Evolutionary conservation across 2,797 vertebrate species (phyloP).

Genomic region (Schizopygopsis pylzovi): DNA sequence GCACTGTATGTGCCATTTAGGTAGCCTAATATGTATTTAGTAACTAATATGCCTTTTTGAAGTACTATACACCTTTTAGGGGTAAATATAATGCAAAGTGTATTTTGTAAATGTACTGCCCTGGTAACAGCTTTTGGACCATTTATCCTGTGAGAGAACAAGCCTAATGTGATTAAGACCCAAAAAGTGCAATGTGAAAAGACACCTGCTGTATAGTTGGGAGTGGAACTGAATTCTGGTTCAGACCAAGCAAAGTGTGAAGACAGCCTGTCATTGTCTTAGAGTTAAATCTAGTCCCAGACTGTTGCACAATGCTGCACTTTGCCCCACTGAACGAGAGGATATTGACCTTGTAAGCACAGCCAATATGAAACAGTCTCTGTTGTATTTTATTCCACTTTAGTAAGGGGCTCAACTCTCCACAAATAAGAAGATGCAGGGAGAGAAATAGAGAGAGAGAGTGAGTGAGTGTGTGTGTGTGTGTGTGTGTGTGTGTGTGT

Average conservation of each 20-base stretch:
- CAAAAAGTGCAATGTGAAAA: background rate
- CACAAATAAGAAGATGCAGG: background rate
- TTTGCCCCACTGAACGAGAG: constrained; percentile 5
- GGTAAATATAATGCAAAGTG: background rate
- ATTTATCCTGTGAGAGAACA: too few relatives aligned
- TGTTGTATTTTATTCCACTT: background rate
- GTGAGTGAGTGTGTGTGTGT: background rate
- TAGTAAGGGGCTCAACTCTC: background rate
- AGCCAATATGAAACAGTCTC: background rate
- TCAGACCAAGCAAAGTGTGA: constrained; percentile 6
- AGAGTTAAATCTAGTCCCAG: background rate
- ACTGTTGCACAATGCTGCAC: constrained; percentile 11
- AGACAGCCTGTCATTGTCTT: background rate
- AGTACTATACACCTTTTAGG: background rate
- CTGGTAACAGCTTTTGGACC: background rate
- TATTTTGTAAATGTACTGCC: background rate
- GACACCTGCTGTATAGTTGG: background rate
- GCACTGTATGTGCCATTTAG: background rate
- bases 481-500: constrained; percentile 5
- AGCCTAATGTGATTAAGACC: background rate
- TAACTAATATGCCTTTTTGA: background rate
- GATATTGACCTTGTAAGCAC: background rate
- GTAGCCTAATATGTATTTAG: background rate
- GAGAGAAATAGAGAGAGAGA: background rate
- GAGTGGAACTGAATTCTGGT: background rate